These are phyloP conservation scores for Pardosa pseudoannulata DNA, from an alignment of 2,888 invertebrate genomes.

Conservation along the genomic window DNA sequence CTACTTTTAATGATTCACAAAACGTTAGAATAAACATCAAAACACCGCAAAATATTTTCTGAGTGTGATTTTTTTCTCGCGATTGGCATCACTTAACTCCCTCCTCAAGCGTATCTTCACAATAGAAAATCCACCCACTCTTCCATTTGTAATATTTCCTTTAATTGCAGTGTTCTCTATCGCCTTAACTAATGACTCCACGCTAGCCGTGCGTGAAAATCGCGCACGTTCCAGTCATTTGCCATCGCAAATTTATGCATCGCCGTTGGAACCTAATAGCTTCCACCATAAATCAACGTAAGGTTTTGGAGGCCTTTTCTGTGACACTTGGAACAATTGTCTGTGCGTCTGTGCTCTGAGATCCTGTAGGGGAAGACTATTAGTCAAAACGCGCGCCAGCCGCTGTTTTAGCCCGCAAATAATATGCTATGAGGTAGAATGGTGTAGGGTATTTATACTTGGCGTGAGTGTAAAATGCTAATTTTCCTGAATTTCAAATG, in stretches of 20 bases:
- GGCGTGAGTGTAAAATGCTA: not conserved
- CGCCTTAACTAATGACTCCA: slow-evolving; percentile 63
- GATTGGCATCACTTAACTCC: slow-evolving; percentile 2
- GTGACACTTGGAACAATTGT: slow-evolving; percentile 49
- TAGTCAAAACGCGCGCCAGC: slow-evolving; percentile 43
- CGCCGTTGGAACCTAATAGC: slow-evolving; percentile 64
- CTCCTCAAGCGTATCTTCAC: not conserved
- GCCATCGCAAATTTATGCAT: slow-evolving; percentile 61
- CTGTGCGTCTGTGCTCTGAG: slow-evolving; percentile 40
- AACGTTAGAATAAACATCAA: not conserved
- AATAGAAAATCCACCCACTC: not conserved
- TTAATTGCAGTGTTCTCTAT: slow-evolving; percentile 60
- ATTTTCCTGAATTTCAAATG: not conserved
- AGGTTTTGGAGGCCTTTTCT: slow-evolving; percentile 57
- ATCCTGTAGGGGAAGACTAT: slow-evolving; percentile 25
- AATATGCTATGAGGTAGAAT: not conserved
- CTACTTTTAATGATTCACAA: not conserved
- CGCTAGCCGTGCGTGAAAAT: slow-evolving; percentile 54
- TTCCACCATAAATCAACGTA: slow-evolving; percentile 51
- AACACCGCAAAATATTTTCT: not conserved
- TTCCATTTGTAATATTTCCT: slow-evolving; percentile 59
- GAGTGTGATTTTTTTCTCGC: not conserved
- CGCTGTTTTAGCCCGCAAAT: not conserved
- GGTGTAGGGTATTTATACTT: not conserved
- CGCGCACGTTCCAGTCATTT: slow-evolving; percentile 49